Percentiles rank a stretch among this genome's conserved stretches.
These are phyloP conservation scores for Drosophila mojavensis DNA, from an alignment of 1,140 invertebrate genomes.

Conservation along the genomic window DNA sequence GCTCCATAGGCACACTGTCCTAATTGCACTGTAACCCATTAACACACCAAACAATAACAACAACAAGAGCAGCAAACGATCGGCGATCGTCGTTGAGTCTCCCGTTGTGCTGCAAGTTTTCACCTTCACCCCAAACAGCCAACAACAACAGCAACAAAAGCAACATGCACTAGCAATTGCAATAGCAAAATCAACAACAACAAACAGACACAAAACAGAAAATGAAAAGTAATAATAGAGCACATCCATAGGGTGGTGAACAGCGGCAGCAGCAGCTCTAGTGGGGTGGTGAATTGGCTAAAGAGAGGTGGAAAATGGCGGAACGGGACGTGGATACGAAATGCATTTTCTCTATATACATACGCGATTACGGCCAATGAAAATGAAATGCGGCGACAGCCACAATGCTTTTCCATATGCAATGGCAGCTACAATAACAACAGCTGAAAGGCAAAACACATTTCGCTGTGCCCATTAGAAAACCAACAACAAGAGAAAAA, in stretches of 20 bases:
- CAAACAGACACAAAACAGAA: conserved; percentile 38
- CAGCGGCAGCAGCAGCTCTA: conserved; percentile 7
- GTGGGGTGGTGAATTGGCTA: background rate
- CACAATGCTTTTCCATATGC: conserved; percentile 39
- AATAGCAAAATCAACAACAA: conserved; percentile 34
- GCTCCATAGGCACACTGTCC: conserved; percentile 55
- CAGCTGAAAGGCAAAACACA: conserved; percentile 33
- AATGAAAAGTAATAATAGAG: conserved; percentile 50
- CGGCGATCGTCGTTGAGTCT: conserved; percentile 36
- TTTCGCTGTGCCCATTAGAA: conserved; percentile 52
- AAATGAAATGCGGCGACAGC: conserved; percentile 53
- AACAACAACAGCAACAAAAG: conserved; percentile 14
- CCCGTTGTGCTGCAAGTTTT: conserved; percentile 62
- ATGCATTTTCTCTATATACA: conserved; percentile 29
- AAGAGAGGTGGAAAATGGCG: conserved; percentile 21
- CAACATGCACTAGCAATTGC: conserved; percentile 32
- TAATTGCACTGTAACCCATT: conserved; percentile 81
- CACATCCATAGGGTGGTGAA: conserved; percentile 27
- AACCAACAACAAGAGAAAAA: conserved; percentile 5
- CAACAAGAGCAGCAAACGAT: conserved; percentile 4
- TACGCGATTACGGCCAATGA: conserved; percentile 44
- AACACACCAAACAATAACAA: conserved; percentile 49
- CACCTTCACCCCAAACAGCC: conserved; percentile 72
- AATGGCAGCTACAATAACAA: conserved; percentile 21
- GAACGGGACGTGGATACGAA: conserved; percentile 6